These are phyloP conservation scores for Chymomyza fuscimana DNA, from an alignment of 2,888 invertebrate genomes.

Conservation along the genomic window DNA sequence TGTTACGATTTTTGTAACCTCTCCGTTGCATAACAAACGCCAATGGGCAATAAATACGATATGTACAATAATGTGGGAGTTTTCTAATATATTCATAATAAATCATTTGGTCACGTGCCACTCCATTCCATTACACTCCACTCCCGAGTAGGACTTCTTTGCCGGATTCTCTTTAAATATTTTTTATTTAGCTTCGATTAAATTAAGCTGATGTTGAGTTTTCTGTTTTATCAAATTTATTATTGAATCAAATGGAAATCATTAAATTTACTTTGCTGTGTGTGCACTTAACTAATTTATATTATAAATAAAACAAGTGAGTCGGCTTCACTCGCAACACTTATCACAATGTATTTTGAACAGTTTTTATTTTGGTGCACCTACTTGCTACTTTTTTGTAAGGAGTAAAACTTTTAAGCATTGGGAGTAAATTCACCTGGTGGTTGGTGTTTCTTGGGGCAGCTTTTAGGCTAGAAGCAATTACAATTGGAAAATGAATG, in stretches of 20 bases:
- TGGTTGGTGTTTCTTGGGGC: too few relatives aligned
- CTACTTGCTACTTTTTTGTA: too few relatives aligned
- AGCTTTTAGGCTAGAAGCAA: too few relatives aligned
- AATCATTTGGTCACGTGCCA: not conserved
- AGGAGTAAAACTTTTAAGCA: too few relatives aligned
- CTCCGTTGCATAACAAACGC: slow-evolving; percentile 51
- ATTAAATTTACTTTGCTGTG: slow-evolving; percentile 44
- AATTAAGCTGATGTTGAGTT: not conserved
- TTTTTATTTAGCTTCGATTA: not conserved
- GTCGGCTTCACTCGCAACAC: too few relatives aligned
- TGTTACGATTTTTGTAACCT: slow-evolving; percentile 9
- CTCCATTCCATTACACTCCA: not conserved
- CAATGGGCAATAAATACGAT: slow-evolving; percentile 1
- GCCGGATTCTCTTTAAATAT: not conserved
- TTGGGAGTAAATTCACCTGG: too few relatives aligned
- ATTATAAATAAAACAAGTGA: too few relatives aligned
- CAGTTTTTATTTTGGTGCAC: too few relatives aligned
- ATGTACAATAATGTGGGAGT: not conserved
- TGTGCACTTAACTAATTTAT: slow-evolving; percentile 33
- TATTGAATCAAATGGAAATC: slow-evolving; percentile 1
- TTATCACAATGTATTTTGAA: too few relatives aligned
- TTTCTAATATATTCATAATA: not conserved
- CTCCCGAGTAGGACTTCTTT: not conserved
- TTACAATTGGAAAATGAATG: too few relatives aligned
- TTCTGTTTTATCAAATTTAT: not conserved